phyloP scores from a whole-genome alignment of 2,888 invertebrate species.

The Lasioglossum leucozonium region DNA sequence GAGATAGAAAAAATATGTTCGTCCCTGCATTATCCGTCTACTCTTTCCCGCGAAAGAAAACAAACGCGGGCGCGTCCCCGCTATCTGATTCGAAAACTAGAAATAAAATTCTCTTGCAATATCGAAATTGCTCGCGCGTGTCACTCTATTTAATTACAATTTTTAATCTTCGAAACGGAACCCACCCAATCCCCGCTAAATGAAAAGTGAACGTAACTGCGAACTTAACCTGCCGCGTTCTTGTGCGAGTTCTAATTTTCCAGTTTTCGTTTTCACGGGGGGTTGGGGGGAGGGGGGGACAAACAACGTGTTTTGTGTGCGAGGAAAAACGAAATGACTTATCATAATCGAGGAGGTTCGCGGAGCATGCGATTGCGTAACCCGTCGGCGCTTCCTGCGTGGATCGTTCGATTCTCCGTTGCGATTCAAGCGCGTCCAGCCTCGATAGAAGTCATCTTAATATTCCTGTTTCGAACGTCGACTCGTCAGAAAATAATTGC shows the following conservation, averaged over 20 bases:
- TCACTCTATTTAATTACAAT: constrained; percentile 6
- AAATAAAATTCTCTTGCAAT: not conserved
- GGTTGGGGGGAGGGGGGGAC: no score
- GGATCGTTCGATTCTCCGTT: not conserved
- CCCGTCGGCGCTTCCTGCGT: not conserved
- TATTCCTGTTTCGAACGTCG: not conserved
- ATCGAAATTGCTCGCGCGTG: not conserved
- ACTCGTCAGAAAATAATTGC: not conserved
- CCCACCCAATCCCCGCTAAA: not conserved
- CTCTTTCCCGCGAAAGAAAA: not conserved
- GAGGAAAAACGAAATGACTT: not conserved
- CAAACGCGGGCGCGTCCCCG: no score
- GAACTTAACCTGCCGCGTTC: not conserved
- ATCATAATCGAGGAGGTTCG: not conserved
- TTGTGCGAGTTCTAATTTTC: no score
- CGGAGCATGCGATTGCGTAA: not conserved
- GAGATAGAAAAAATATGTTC: not conserved
- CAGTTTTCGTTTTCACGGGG: no score
- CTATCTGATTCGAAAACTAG: not conserved
- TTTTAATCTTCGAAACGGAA: not conserved
- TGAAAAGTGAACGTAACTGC: not conserved
- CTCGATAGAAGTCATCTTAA: not conserved
- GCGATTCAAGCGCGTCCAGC: not conserved
- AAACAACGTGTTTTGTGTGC: not conserved
- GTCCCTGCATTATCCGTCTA: not conserved